Conservation (phyloP, 2,113 vertebrate genomes). For the Psettodes erumei region DNA sequence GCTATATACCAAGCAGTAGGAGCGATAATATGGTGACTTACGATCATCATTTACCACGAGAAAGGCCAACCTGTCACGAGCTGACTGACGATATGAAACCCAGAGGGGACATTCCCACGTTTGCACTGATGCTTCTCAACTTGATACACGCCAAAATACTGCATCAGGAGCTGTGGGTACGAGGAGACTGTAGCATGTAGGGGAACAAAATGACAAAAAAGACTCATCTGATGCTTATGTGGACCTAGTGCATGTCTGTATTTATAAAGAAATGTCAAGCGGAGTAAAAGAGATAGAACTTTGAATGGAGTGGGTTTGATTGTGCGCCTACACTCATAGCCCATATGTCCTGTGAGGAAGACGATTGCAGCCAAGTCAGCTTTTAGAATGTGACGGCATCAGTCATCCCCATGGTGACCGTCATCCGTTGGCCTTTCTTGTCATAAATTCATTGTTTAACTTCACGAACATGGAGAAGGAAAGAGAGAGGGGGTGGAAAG, state of each 20-base stretch:
- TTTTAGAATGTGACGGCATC: not conserved
- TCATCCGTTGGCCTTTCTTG: slow-evolving; percentile 41
- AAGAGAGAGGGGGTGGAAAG: slow-evolving; percentile 34
- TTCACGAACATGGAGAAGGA: slow-evolving; percentile 46
- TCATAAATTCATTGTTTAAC: slow-evolving; percentile 4
- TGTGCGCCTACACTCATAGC: not conserved
- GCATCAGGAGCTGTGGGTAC: not conserved
- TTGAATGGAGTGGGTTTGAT: slow-evolving; percentile 7
- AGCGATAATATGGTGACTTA: slow-evolving; percentile 21
- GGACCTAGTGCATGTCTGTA: not conserved
- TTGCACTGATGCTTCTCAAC: not conserved
- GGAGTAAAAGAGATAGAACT: not conserved
- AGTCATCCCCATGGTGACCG: not conserved
- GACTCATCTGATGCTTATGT: not conserved
- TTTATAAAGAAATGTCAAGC: too few species aligned
- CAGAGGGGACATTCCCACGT: not conserved
- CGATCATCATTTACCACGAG: slow-evolving; percentile 32
- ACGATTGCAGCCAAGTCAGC: not conserved
- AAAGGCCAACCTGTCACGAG: slow-evolving; percentile 39
- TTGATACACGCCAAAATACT: not conserved
- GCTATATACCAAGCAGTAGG: slow-evolving; percentile 46
- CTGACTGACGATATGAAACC: not conserved
- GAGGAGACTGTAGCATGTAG: not conserved
- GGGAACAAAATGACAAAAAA: not conserved
- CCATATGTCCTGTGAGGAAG: not conserved